phyloP scores from a whole-genome alignment of 2,888 invertebrate species.

The Erpobdella octoculata region DNA sequence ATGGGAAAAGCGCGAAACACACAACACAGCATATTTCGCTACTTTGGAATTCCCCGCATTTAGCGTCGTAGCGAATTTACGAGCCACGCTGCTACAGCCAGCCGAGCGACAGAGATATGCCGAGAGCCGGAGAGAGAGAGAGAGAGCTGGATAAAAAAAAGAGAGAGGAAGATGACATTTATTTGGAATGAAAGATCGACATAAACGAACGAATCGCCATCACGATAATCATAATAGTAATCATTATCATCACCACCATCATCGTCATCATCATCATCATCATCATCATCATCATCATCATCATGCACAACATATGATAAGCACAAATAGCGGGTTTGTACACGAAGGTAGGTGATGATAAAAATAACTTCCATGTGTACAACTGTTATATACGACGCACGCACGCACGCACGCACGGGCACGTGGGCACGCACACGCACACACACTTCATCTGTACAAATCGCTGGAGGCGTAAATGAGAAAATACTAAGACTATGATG shows the following conservation, averaged over 20 bases:
- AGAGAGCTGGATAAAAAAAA: no score
- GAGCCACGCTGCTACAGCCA: no score
- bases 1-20: no score
- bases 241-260: neutral
- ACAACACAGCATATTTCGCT: no score
- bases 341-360: no score
- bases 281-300: neutral
- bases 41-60: no score
- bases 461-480: neutral
- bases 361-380: neutral
- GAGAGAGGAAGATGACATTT: constrained; percentile 6
- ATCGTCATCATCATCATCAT: neutral
- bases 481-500: neutral
- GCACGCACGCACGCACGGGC: neutral
- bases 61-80: no score
- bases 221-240: neutral
- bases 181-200: constrained; percentile 3
- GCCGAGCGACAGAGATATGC: no score
- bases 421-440: neutral
- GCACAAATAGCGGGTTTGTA: no score
- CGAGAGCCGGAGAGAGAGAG: no score
- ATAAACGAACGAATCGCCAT: neutral
- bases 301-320: no score
- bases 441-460: neutral
- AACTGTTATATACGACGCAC: neutral